Base-by-base conservation (phyloP, 2,888 invertebrate genomes). In the Scelioninae gen. 2 region DNA sequence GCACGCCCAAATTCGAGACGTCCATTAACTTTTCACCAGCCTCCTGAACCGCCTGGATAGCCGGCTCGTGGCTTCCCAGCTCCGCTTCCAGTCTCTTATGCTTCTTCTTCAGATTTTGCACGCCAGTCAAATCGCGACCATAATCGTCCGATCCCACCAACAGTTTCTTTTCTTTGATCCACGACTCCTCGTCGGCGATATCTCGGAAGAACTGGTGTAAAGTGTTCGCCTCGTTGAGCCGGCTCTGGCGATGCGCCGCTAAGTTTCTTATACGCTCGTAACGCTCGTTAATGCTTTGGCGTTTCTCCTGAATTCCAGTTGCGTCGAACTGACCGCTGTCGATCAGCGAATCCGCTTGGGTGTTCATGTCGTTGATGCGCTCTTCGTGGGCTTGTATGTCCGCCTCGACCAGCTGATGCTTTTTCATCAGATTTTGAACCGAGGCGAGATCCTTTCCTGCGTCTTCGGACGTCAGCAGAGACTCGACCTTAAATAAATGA, bases 131-230 rank as follows among this genome's bases (percentile, higher is more conserved):
- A 86, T 99, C 98, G 74, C 98, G 94, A 0, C 98, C 98, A 85
- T 98, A 98, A 87, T 99, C 99, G 86, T 98, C 98, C 0, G 97
- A 97, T 1, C 97, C 96, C 0, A 98, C 98, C 16, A 98, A 89
- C 22, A 99, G 89, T 84, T 98, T 98, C 91, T 98, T 99, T 86
- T 99, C 98, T 86, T 97, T 98, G 86, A 99, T 98, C 98, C 98
- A 99, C 5, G 97, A 96, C 87, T 99, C 98, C 88, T 99, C 98
- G 84, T 99, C 98, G 75, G 98, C 98, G 85, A 99, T 97, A 85
- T 99, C 98, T 60, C 98, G 89, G 91, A 98, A 96, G 93, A 99
- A 99, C 88, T 99, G 98, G 87, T 99, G 98, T 84, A 99, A 90
- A 4, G 97, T 98, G 85, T 97, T 95, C 39, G 98, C 98, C 87